phyloP scores from a whole-genome alignment of 2,888 invertebrate genomes.

The Pterobdella sp. region DNA sequence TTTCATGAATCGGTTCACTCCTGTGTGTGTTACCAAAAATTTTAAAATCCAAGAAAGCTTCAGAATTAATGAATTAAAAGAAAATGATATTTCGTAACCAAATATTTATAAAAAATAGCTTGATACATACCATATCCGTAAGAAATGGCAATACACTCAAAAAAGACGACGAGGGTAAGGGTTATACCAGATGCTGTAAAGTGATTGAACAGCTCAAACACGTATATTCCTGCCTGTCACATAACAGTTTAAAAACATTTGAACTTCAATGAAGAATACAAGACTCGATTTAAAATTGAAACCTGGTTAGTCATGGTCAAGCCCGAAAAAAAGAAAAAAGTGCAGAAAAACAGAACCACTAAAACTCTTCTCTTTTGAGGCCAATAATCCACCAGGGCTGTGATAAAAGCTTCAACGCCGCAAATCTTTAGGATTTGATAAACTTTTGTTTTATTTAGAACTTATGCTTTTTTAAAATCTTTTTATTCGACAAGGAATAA shows the following conservation, averaged over 20 bases:
- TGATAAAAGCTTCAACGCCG: conserved; percentile 96
- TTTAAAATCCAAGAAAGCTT: too few relatives aligned
- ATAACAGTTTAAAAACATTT: background rate
- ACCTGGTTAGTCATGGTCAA: conserved; percentile 60
- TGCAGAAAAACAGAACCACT: conserved; percentile 84
- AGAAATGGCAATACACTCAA: conserved; percentile 94
- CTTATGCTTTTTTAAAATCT: too few relatives aligned
- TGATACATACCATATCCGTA: conserved; percentile 77
- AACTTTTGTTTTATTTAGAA: too few relatives aligned
- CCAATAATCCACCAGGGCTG: conserved; percentile 94
- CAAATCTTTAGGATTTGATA: conserved; percentile 60
- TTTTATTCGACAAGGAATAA: too few relatives aligned
- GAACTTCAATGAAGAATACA: background rate
- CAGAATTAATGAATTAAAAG: too few relatives aligned
- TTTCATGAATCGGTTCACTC: conserved; percentile 86
- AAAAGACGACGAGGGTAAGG: conserved; percentile 89
- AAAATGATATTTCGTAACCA: too few relatives aligned
- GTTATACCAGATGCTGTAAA: conserved; percentile 97
- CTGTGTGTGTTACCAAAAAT: conserved; percentile 43
- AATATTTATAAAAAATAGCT: background rate
- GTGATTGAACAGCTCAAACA: conserved; percentile 96
- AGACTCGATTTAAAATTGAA: too few relatives aligned
- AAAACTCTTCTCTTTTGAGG: conserved; percentile 75
- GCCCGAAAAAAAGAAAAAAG: conserved; percentile 86
- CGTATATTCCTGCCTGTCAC: conserved; percentile 83